These are phyloP conservation scores for Polietes domitor DNA, from an alignment of 2,888 invertebrate genomes.

Conservation along the genomic window DNA sequence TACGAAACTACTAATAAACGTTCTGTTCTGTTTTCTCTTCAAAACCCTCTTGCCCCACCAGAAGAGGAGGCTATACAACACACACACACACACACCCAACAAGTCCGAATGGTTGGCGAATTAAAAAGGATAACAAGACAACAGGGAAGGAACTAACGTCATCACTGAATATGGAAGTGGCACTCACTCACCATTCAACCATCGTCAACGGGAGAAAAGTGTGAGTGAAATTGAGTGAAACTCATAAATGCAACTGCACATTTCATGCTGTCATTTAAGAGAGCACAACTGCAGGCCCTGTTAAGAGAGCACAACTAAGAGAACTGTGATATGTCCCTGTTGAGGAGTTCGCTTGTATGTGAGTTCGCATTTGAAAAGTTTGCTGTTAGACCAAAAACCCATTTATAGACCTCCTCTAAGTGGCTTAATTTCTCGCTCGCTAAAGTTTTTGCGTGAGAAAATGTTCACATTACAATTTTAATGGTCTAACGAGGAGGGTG, in stretches of 20 bases:
- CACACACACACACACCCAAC: not conserved
- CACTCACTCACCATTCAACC: conserved; percentile 53
- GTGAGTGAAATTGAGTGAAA: conserved; percentile 56
- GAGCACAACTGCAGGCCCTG: not conserved
- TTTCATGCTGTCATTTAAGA: conserved; percentile 39
- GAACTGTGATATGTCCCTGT: too few species aligned
- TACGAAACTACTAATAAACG: not conserved
- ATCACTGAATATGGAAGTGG: conserved; percentile 55
- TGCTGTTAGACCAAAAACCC: too few species aligned
- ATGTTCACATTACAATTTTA: too few species aligned
- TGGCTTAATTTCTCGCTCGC: too few species aligned
- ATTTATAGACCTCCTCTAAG: too few species aligned
- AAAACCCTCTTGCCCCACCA: conserved; percentile 37
- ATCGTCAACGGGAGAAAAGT: not conserved
- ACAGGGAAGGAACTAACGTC: conserved; percentile 61
- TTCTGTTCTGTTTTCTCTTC: not conserved
- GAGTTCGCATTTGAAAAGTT: too few species aligned
- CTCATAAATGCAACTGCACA: conserved; percentile 58
- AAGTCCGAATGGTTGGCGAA: conserved; percentile 21
- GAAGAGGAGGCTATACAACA: conserved; percentile 21
- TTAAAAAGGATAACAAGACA: conserved; percentile 59
- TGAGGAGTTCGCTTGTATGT: too few species aligned
- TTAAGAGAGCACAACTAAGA: too few species aligned
- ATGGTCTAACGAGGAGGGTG: too few species aligned
- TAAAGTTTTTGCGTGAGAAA: too few species aligned